phyloP scores from a whole-genome alignment of 1,140 invertebrate species.

The Spodoptera litura region DNA sequence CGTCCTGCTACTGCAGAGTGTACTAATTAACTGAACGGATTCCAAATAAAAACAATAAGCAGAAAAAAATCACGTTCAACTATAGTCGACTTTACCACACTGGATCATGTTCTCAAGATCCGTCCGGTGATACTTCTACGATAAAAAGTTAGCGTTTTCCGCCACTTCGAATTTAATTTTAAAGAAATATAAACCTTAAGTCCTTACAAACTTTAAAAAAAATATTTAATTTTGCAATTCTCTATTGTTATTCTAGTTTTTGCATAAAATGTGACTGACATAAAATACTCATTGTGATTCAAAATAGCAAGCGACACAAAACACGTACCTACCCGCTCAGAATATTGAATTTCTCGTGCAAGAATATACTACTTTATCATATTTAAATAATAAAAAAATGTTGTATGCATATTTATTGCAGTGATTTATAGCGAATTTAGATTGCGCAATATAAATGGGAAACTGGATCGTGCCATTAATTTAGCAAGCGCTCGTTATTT shows the following conservation, averaged over 20 bases:
- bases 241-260: conserved; percentile 50
- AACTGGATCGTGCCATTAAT: conserved; percentile 73
- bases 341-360: conserved; percentile 51
- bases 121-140: conserved; percentile 60
- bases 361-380: conserved; percentile 49
- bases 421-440: conserved; percentile 59
- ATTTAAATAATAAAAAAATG: conserved; percentile 44
- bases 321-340: conserved; percentile 54
- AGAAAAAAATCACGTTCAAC: conserved; percentile 64
- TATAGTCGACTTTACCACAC: conserved; percentile 54
- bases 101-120: conserved; percentile 61
- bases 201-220: conserved; percentile 47
- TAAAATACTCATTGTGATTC: conserved; percentile 58
- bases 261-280: conserved; percentile 51
- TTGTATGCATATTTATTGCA: conserved; percentile 48
- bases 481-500: conserved; percentile 71
- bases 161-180: conserved; percentile 6
- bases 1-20: conserved; percentile 64
- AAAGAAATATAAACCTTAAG: conserved; percentile 47
- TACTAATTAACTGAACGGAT: conserved; percentile 79
- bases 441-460: conserved; percentile 64
- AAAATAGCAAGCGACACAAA: conserved; percentile 54
- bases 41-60: conserved; percentile 63
- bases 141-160: conserved; percentile 15
- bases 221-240: conserved; percentile 47